Percentiles rank a stretch among this genome's conserved stretches.
These are phyloP conservation scores for Germaria angustata DNA, from an alignment of 2,888 invertebrate genomes.

Conservation along the genomic window DNA sequence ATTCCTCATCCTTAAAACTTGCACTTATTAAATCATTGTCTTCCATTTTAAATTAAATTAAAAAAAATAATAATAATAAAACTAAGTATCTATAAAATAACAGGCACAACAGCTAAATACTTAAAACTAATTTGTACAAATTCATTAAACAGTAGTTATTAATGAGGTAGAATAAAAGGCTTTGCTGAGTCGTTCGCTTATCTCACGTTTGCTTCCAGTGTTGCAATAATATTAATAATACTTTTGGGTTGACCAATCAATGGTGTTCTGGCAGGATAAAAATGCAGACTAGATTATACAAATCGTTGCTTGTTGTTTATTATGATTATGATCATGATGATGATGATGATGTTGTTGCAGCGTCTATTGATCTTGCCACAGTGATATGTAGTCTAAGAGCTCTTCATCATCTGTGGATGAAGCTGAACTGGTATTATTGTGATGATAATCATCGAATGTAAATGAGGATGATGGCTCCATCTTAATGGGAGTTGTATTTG, in stretches of 20 bases:
- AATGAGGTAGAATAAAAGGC: conserved; percentile 72
- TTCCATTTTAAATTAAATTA: conserved; percentile 67
- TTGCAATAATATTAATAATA: conserved; percentile 53
- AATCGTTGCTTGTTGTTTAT: conserved; percentile 45
- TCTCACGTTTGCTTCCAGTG: conserved; percentile 55
- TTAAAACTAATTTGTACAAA: conserved; percentile 67
- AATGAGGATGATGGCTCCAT: conserved; percentile 52
- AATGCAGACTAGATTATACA: conserved; percentile 56
- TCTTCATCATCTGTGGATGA: conserved; percentile 91
- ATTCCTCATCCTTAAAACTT: conserved; percentile 64
- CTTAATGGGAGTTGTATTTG: conserved; percentile 66
- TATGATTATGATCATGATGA: conserved; percentile 24
- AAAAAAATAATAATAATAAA: conserved; percentile 42
- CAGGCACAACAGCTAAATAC: conserved; percentile 68
- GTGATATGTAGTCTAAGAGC: conserved; percentile 84
- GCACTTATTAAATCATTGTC: conserved; percentile 71
- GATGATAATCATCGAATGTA: conserved; percentile 53
- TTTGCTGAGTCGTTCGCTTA: background rate
- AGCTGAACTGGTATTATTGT: conserved; percentile 75
- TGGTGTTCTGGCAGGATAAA: conserved; percentile 39
- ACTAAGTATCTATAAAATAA: conserved; percentile 38
- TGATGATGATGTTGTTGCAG: conserved; percentile 46
- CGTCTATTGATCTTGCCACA: conserved; percentile 77
- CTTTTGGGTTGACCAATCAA: conserved; percentile 51
- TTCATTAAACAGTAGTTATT: conserved; percentile 30